These are phyloP conservation scores for Leptobrachium ailaonicum DNA, from an alignment of 2,113 vertebrate species.

Conservation along the genomic window DNA sequence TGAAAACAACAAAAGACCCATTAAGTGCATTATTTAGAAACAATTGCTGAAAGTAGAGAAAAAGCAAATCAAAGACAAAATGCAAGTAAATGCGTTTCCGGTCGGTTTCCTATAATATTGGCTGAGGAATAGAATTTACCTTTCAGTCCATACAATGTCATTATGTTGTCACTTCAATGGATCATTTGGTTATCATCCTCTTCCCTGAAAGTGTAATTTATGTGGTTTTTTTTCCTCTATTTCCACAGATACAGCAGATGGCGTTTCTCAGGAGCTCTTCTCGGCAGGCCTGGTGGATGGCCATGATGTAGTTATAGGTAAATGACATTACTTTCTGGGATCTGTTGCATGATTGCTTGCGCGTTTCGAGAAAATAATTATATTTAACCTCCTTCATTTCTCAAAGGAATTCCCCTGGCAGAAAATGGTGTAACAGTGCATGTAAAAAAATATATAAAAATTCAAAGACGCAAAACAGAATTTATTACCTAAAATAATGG, in stretches of 20 bases:
- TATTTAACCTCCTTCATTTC: slow-evolving; percentile 41
- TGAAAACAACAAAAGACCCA: too few species aligned
- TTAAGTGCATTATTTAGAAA: too few species aligned
- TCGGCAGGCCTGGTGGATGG: slow-evolving; percentile 95
- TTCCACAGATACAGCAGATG: slow-evolving; percentile 91
- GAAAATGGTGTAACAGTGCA: neutral
- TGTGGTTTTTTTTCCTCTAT: slow-evolving; percentile 63
- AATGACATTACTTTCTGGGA: slow-evolving; percentile 66
- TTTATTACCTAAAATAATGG: neutral
- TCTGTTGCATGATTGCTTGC: slow-evolving; percentile 43
- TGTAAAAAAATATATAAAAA: neutral
- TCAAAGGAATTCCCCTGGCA: slow-evolving; percentile 15
- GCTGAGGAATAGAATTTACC: neutral
- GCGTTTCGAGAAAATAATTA: slow-evolving; percentile 46
- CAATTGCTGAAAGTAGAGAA: neutral
- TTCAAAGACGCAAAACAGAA: slow-evolving; percentile 9
- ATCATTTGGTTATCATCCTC: slow-evolving; percentile 59
- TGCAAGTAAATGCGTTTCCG: neutral
- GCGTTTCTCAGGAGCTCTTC: slow-evolving; percentile 97
- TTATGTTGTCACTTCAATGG: slow-evolving; percentile 45
- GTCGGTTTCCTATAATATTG: neutral
- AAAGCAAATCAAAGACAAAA: slow-evolving; percentile 19
- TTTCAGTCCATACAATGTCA: neutral
- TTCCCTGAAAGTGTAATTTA: slow-evolving; percentile 56
- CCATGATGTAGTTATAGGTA: slow-evolving; percentile 95